phyloP scores from a whole-genome alignment of 2,113 vertebrate species.

The Heterotis niloticus region DNA sequence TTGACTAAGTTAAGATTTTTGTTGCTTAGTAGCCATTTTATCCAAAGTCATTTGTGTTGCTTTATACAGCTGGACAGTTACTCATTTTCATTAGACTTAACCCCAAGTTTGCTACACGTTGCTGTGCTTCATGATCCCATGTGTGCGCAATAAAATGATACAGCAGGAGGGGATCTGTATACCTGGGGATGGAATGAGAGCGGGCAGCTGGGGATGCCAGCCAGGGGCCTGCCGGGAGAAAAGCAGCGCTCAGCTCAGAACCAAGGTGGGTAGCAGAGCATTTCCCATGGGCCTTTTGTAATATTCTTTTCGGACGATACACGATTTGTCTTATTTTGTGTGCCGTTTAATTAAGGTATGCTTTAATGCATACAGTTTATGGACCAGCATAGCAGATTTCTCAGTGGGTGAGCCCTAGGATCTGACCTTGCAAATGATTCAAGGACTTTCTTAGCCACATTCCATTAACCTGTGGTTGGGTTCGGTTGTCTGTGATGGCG shows the following conservation, averaged over 20 bases:
- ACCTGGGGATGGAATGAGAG: constrained; percentile 96
- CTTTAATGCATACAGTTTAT: not conserved
- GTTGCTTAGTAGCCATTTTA: not conserved
- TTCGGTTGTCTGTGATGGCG: not conserved
- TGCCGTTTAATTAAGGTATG: not conserved
- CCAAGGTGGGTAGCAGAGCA: not conserved
- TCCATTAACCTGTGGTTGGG: not conserved
- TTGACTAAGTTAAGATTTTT: not conserved
- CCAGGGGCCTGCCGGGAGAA: constrained; percentile 50
- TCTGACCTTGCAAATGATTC: not conserved
- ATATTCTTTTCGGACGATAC: not conserved
- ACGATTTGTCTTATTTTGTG: not conserved
- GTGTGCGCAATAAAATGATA: constrained; percentile 12
- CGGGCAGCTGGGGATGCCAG: constrained; percentile 85
- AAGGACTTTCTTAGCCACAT: not conserved
- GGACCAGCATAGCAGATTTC: not conserved
- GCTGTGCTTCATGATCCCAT: not conserved
- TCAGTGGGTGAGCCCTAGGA: not conserved
- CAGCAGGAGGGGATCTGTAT: constrained; percentile 83
- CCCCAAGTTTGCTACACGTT: not conserved
- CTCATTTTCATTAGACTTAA: not conserved
- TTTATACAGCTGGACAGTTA: not conserved
- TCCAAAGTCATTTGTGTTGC: not conserved
- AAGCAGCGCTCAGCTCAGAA: constrained; percentile 10
- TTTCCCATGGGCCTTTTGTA: not conserved